Base-by-base conservation (phyloP, 2,797 vertebrate species). In the Gymnoscopelus microlampas region DNA sequence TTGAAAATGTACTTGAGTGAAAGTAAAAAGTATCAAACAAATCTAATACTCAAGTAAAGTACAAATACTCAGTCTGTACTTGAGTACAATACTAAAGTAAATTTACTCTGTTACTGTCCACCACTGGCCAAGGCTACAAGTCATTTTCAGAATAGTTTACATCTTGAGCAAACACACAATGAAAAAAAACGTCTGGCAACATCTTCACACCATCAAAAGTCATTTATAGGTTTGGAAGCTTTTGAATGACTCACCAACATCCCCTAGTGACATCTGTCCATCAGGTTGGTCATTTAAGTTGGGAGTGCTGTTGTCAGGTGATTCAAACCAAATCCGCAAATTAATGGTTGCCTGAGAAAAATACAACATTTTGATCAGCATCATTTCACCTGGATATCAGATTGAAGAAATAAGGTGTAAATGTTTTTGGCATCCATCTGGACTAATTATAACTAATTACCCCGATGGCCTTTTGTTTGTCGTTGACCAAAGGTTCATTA, bases 311-410 rank as follows among this genome's bases (percentile, higher is more conserved):
- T 71, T 89, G 50, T 85, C 83, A 65, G 96, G 95, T 26, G 95
- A 92, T 5, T 97, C 96, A 88, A 98, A 98, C 39, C 89, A 91
- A 66, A 98, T 92, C 44, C 95, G 79, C 87, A 99, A 90, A 92
- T 95, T 95, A 75, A 99, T 95, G 56, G 91, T 95, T 64, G 96
- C 95, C 97, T 99, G 71, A 66, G 63, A 73, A 69, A 24, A 63
- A 53, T 19, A 19, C 60, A 54, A 68, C 24, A 53, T 67, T 29
- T 78, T 1, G 54, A n/a, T 77, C 35, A 66, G 2, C 10, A 67
- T 64, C 1, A 55, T 48, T 11, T 49, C 9, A 19, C 58, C 15
- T 15, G 47, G 14, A 57, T 56, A 8, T 63, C 3, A 39, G 68
- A 35, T 35, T 35, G 39, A 44, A 44, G 8, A 39, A 1, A 1